Percentiles rank a stretch among this genome's conserved stretches.
phyloP scores from a whole-genome alignment of 1,140 invertebrate species.

The Platyscapa corneri region DNA sequence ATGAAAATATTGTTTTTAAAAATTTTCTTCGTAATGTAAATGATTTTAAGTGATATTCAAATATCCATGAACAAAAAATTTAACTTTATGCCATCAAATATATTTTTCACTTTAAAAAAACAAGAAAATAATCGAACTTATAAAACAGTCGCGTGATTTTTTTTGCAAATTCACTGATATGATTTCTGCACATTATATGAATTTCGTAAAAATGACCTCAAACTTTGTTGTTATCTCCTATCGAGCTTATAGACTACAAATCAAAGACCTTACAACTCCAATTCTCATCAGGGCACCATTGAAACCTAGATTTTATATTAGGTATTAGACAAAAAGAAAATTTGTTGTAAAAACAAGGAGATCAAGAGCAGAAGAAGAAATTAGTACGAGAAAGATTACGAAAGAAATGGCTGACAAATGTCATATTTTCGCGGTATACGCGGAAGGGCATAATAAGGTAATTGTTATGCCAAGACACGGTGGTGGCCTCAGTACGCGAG shows the following conservation, averaged over 20 bases:
- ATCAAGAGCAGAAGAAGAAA: too few relatives aligned
- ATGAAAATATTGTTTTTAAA: too few relatives aligned
- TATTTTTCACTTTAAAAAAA: too few relatives aligned
- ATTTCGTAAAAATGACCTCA: neutral
- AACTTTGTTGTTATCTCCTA: neutral
- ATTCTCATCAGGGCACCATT: neutral
- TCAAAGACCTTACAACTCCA: neutral
- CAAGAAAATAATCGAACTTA: too few relatives aligned
- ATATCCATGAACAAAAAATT: too few relatives aligned
- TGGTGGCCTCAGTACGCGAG: constrained; percentile 52
- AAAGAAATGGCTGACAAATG: constrained; percentile 53
- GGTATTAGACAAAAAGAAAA: neutral
- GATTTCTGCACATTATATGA: neutral
- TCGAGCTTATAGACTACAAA: neutral
- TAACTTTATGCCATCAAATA: too few relatives aligned
- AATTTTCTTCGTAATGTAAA: too few relatives aligned
- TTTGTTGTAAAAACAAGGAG: too few relatives aligned
- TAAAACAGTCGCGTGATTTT: neutral
- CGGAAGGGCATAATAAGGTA: constrained; percentile 65
- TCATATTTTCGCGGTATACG: neutral
- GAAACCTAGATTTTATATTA: neutral
- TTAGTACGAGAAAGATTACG: constrained; percentile 33
- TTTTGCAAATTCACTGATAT: neutral
- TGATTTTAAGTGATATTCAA: too few relatives aligned
- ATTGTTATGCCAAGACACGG: constrained; percentile 69